Evolutionary conservation across 2,797 vertebrate species (phyloP).

Genomic region (Phoebastria nigripes): DNA sequence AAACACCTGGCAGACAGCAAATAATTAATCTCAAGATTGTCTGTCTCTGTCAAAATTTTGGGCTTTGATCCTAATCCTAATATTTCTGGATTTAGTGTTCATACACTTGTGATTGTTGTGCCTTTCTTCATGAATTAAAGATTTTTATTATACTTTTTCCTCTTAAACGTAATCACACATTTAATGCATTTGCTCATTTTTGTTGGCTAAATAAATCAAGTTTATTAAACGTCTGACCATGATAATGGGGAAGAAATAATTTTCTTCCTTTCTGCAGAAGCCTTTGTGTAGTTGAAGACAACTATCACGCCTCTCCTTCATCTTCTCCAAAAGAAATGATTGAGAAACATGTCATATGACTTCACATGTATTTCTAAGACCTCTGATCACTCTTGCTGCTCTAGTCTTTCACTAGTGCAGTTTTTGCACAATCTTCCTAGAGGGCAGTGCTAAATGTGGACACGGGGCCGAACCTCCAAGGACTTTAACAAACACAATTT

Average conservation of each 20-base stretch:
- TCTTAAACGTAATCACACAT: neutral
- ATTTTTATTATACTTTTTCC: neutral
- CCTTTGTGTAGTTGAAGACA: neutral
- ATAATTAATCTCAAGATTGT: neutral
- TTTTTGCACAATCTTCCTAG: neutral
- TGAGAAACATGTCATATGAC: neutral
- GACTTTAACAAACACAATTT: neutral
- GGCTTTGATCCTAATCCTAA: neutral
- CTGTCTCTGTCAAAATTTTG: neutral
- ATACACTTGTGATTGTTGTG: neutral
- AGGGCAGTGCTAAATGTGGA: neutral
- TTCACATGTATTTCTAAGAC: neutral
- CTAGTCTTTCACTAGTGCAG: neutral
- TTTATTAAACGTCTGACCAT: neutral
- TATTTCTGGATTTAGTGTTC: neutral
- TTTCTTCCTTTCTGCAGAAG: neutral
- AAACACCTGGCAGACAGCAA: neutral
- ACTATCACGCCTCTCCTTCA: neutral
- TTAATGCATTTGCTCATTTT: neutral
- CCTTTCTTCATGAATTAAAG: neutral
- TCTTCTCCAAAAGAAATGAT: neutral
- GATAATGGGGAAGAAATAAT: neutral
- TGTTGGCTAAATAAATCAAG: neutral
- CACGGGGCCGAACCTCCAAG: neutral
- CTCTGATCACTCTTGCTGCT: neutral